Evolutionary conservation across 2,113 vertebrate species (phyloP).

Genomic region (Egretta garzetta): DNA sequence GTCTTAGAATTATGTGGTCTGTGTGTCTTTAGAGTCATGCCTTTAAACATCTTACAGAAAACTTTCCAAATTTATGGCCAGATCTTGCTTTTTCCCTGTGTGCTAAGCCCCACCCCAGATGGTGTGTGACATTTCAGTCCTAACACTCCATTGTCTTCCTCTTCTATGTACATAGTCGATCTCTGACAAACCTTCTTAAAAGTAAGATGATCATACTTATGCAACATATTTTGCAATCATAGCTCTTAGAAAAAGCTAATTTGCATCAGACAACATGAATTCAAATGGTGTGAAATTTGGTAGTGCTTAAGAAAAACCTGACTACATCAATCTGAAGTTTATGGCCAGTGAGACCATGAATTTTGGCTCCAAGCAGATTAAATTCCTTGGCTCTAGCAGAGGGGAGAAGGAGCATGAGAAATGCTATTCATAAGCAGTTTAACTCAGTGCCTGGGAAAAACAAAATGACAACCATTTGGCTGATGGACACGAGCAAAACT

Average conservation of each 20-base stretch:
- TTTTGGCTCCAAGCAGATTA: neutral
- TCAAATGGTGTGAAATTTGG: neutral
- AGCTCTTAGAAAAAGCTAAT: neutral
- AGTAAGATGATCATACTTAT: neutral
- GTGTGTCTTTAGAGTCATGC: neutral
- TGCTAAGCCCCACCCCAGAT: neutral
- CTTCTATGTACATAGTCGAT: neutral
- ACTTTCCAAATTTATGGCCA: neutral
- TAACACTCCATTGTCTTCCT: neutral
- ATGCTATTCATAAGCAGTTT: neutral
- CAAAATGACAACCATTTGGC: neutral
- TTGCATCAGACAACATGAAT: neutral
- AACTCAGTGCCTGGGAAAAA: neutral
- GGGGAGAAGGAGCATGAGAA: neutral
- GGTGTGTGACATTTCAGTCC: neutral
- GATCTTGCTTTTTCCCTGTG: neutral
- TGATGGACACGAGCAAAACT: neutral
- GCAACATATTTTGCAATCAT: neutral
- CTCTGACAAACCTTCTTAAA: neutral
- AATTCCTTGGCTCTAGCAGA: neutral
- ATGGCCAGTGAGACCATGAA: neutral
- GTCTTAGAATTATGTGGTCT: neutral
- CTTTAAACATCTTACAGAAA: neutral
- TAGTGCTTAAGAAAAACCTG: neutral
- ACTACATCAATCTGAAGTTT: neutral